Evolutionary conservation across 2,113 vertebrate species (phyloP).

Genomic region (Erythrolamprus reginae): DNA sequence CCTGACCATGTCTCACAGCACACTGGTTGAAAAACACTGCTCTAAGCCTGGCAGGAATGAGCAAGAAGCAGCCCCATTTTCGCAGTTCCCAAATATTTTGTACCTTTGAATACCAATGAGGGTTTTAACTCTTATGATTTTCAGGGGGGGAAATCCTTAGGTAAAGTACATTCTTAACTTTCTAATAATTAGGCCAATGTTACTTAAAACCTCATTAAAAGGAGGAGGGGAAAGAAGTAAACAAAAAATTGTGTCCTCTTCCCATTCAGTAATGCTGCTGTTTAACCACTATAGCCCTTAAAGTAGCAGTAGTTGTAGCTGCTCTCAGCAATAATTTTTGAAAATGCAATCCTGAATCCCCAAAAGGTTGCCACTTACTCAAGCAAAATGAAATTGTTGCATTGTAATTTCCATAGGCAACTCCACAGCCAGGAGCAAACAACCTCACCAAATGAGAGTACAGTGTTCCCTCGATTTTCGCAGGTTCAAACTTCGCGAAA

Average conservation of each 20-base stretch:
- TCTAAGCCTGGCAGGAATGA: no score
- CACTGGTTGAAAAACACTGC: no score
- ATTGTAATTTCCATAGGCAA: not conserved
- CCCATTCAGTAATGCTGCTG: not conserved
- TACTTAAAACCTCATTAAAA: not conserved
- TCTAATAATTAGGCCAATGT: not conserved
- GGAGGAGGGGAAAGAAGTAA: not conserved
- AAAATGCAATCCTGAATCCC: not conserved
- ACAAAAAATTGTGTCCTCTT: not conserved
- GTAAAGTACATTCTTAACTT: not conserved
- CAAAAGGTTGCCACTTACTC: not conserved
- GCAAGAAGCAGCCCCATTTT: not conserved
- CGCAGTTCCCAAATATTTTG: not conserved
- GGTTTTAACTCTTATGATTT: not conserved
- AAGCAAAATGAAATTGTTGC: not conserved
- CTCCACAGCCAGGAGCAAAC: not conserved
- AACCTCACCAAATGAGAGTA: not conserved
- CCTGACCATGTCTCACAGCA: no score
- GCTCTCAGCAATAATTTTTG: not conserved
- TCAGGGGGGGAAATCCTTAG: not conserved
- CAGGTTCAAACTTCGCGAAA: no score
- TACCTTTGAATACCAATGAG: not conserved
- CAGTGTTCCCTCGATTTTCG: no score
- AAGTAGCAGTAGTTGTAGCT: not conserved
- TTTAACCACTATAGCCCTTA: not conserved